phyloP scores from a whole-genome alignment of 2,797 vertebrate species.

The Sciurus carolinensis region DNA sequence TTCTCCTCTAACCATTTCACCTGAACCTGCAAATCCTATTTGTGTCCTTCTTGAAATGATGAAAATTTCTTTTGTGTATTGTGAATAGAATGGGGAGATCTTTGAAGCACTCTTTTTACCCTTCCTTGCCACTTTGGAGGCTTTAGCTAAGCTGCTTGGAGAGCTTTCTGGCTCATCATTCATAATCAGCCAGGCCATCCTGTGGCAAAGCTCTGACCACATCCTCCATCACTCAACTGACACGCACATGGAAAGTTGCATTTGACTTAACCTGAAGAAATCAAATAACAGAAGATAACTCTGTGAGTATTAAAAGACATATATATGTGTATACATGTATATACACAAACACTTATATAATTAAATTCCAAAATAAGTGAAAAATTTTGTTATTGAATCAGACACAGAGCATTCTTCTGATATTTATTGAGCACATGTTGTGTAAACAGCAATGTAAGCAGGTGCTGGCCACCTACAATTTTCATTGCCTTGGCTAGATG shows the following conservation, averaged over 20 bases:
- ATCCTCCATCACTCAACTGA: neutral
- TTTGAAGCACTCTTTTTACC: neutral
- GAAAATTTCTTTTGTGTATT: neutral
- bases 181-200: neutral
- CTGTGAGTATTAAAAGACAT: neutral
- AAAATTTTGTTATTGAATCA: neutral
- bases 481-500: neutral
- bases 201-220: neutral
- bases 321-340: too few relatives aligned
- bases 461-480: neutral
- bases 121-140: neutral
- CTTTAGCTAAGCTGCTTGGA: neutral
- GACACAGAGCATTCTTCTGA: neutral
- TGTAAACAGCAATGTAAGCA: neutral
- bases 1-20: neutral
- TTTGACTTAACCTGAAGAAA: constrained; percentile 36
- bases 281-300: neutral
- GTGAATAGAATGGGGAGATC: neutral
- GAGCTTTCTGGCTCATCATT: neutral
- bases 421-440: neutral
- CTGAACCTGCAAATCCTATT: neutral
- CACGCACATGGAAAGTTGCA: neutral
- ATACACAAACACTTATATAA: neutral
- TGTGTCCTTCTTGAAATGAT: neutral
- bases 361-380: neutral